Evolutionary conservation across 1,140 invertebrate genomes (phyloP), one percentile per base, ranked within the genome.

Genomic region (Acromyrmex heyeri): DNA sequence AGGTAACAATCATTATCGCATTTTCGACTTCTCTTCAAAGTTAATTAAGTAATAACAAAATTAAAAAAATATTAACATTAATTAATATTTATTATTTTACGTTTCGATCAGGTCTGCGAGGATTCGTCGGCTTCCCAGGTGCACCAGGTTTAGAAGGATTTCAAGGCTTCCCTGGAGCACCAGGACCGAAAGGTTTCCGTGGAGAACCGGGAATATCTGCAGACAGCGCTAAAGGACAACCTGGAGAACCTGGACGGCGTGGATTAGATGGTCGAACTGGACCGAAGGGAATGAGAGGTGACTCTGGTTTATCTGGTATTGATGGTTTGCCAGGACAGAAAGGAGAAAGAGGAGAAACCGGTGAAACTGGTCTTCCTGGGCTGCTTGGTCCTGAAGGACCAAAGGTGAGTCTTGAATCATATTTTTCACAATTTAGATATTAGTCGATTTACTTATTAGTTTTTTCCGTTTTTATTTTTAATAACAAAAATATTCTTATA

Each of bases 311-410:
- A 57, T 0, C 69, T 24, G 95, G 95, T 30, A 44, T 88, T 3
- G 21, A 34, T 0, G 95, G 95, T 64, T 1, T 90, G 0, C 92
- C 92, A 34, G 95, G 95, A 48, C 30, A 82, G 0, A 93, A 96
- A 92, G 96, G 97, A 82, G 92, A 94, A 85, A 90, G 85, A 62
- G 96, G 96, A 72, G 92, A 94, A 3, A 61, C 72, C 7, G 96
- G 96, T n/a, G 93, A 94, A 21, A 83, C 92, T 83, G 97, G 97
- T 55, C 79, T 92, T 10, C 93, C 93, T 82, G 96, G 96, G 64
- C 16, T 91, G 12, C 67, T 87, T 61, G 97, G 96, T 65, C 87
- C 86, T 64, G 61, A 85, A 62, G 95, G 96, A 24, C 88, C 78
- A 82, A 91, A 90, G 93, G 96, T 89, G 86, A 86, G 55, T 18